These are phyloP conservation scores for Brachyhypopomus occidentalis DNA, from an alignment of 2,113 vertebrate genomes.

Conservation along the genomic window DNA sequence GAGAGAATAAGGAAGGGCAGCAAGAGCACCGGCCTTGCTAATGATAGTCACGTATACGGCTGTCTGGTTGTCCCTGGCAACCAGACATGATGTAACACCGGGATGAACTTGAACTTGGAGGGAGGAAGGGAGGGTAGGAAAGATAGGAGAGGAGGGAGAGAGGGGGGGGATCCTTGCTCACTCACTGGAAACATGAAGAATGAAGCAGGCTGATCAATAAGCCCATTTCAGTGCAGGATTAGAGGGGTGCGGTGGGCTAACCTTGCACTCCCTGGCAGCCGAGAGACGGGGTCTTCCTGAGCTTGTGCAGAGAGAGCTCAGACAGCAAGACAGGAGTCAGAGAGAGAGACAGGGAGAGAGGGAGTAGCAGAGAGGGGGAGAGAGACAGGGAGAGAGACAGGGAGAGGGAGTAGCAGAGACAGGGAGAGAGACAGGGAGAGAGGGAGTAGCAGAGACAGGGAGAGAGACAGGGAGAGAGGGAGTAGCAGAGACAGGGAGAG, in stretches of 20 bases:
- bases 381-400: no score
- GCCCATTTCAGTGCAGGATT: slow-evolving; percentile 93
- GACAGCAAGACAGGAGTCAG: background rate
- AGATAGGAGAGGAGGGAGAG: slow-evolving; percentile 31
- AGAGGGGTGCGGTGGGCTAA: slow-evolving; percentile 85
- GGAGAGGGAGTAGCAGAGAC: background rate
- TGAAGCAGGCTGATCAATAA: slow-evolving; percentile 92
- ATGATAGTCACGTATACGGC: slow-evolving; percentile 97
- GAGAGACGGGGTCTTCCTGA: slow-evolving; percentile 76
- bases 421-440: background rate
- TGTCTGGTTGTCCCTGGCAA: slow-evolving; percentile 95
- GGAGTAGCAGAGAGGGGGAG: no score
- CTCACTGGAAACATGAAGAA: slow-evolving; percentile 90
- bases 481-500: no score
- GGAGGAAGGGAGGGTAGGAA: slow-evolving; percentile 56
- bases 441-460: background rate
- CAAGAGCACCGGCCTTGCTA: slow-evolving; percentile 79
- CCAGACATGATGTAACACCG: slow-evolving; percentile 98
- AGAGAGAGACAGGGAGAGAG: background rate
- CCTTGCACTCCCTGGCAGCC: slow-evolving; percentile 72
- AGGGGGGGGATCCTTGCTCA: slow-evolving; percentile 47
- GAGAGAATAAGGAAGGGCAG: slow-evolving; percentile 74
- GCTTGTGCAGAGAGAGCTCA: slow-evolving; percentile 47
- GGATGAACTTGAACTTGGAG: slow-evolving; percentile 97
- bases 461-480: background rate